Conservation (phyloP, 2,113 vertebrate genomes). For the Malurus melanocephalus region DNA sequence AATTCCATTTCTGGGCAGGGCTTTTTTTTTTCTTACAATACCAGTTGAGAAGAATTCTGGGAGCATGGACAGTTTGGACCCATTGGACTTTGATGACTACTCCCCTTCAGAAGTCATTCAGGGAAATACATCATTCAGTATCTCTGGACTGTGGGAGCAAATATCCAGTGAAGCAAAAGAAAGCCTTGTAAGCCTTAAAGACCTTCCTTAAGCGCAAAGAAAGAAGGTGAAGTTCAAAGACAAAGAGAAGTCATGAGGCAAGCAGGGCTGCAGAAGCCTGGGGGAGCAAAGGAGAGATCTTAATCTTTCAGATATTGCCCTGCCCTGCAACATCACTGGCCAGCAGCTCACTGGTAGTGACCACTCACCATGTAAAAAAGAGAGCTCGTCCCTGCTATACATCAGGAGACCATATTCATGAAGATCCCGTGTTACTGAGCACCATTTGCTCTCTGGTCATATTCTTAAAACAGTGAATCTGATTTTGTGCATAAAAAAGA, state of each 20-base stretch:
- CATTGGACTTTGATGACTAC: background rate
- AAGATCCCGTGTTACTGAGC: background rate
- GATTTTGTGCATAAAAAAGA: background rate
- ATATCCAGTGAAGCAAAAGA: background rate
- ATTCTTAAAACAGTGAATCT: background rate
- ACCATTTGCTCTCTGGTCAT: background rate
- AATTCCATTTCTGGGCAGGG: background rate
- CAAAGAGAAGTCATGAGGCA: background rate
- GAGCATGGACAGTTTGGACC: background rate
- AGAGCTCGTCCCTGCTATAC: background rate
- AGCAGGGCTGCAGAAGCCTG: background rate
- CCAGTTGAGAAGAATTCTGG: background rate
- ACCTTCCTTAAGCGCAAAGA: background rate
- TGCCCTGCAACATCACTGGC: background rate
- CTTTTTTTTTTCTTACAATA: background rate
- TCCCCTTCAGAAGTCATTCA: background rate
- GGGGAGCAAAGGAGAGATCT: background rate
- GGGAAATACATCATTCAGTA: background rate
- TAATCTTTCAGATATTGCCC: background rate
- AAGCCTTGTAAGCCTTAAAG: background rate
- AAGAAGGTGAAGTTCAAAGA: background rate
- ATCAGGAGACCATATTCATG: background rate
- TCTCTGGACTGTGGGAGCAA: background rate
- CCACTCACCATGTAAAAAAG: background rate
- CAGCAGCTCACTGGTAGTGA: background rate